Evolutionary conservation across 2,113 vertebrate species (phyloP), one percentile per base, ranked within the genome.

Genomic region (Cricetomys ansorgei): DNA sequence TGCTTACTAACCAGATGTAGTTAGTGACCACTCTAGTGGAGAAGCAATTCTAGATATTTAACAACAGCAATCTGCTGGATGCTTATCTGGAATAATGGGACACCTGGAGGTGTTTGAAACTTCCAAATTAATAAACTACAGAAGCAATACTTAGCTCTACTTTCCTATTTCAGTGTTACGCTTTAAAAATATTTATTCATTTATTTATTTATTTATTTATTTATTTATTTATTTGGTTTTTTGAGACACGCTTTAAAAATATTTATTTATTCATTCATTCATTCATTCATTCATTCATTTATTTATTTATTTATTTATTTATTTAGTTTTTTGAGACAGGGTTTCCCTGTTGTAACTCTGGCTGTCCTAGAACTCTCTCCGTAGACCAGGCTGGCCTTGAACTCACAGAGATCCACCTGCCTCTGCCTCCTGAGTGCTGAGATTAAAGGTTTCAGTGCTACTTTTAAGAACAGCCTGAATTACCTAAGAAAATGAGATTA

Each of bases 51-150:
- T 91, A 57, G 53, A 21, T 59, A 59, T 89, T 92, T 87, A 57
- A 34, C 94, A 97, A 89, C 4, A 94, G 59, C 72, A 27, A 4
- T 92, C 10, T 94, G 45, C 53, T 83, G 5, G 59, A 40, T 94
- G 77, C 43, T 48, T 40, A 70, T 23, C 67, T 6, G 1, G 3
- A 79, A 64, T 37, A 92, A 50, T 64, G 57, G 69, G 12, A 7
- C 57, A 93, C 37, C 29, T 8, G 37, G 55, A 57, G 40, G 92
- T 87, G 31, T 89, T 53, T 88, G 43, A 83, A 62, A 79, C 55
- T 93, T 97, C 77, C 59, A 59, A 93, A 37, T 95, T 15, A 94
- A 89, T 86, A 70, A 40, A 19, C 88, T 45, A 45, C 45, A 92
- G 75, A 91, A 80, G 29, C 13, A 87, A 4, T 79, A 53, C 55